Evolutionary conservation across 2,113 vertebrate genomes (phyloP).

Genomic region (Ardeotis arabs): DNA sequence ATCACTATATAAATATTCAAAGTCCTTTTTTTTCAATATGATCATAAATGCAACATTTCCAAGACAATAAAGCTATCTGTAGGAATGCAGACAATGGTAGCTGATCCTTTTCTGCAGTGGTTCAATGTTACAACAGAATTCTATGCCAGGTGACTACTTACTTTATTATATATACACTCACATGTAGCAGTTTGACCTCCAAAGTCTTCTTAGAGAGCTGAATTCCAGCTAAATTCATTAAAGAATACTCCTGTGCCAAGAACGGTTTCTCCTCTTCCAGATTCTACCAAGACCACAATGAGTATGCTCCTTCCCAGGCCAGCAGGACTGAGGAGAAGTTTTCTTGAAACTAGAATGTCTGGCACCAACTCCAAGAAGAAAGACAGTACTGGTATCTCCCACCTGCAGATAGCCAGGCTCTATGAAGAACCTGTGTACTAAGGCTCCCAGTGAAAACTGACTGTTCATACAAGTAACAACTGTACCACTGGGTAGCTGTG

Average conservation of each 20-base stretch:
- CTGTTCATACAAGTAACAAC: not conserved
- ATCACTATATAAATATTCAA: slow-evolving; percentile 12
- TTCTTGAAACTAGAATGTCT: not conserved
- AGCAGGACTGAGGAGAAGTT: not conserved
- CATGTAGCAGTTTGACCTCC: not conserved
- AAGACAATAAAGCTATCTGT: not conserved
- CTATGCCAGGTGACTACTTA: not conserved
- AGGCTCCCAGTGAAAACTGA: not conserved
- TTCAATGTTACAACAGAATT: not conserved
- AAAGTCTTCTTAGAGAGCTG: not conserved
- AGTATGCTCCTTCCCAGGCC: not conserved
- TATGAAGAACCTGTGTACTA: not conserved
- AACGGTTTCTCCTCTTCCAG: not conserved
- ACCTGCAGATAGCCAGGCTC: not conserved
- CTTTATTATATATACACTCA: not conserved
- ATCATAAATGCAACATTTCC: slow-evolving; percentile 2
- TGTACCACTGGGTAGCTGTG: not conserved
- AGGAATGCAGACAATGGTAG: not conserved
- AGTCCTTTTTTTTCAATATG: not conserved
- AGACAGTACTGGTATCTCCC: not conserved
- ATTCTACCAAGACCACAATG: not conserved
- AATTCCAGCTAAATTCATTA: not conserved
- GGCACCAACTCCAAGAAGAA: not conserved
- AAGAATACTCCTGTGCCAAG: not conserved
- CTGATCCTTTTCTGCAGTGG: not conserved